A percentile compares a stretch with the other conserved stretches of the same genome.
Evolutionary conservation across 2,888 invertebrate species (phyloP).

Genomic region (Trichopoda pennipes): DNA sequence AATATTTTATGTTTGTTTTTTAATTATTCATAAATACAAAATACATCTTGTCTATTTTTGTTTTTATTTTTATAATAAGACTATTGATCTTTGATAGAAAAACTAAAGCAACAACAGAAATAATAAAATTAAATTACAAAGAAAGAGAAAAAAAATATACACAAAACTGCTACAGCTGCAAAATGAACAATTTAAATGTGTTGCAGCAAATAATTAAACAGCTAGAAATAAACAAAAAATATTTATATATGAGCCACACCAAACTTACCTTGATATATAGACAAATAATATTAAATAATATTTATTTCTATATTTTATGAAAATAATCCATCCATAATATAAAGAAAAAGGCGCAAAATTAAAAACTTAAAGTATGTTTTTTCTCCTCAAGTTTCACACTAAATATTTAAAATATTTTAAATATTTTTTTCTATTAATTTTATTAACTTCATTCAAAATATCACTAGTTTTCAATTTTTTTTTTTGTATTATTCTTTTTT

Average conservation of each 20-base stretch:
- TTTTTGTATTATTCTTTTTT: conserved; percentile 34
- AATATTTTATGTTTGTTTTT: conserved; percentile 2
- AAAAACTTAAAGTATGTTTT: background rate
- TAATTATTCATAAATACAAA: background rate
- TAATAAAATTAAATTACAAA: background rate
- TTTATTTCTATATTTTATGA: conserved; percentile 8
- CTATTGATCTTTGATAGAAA: conserved; percentile 32
- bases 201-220: background rate
- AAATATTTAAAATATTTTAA: background rate
- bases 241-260: background rate
- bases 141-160: conserved; percentile 15
- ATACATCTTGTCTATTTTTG: background rate
- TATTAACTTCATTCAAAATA: background rate
- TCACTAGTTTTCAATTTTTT: conserved; percentile 15
- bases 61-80: background rate
- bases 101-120: conserved; percentile 4
- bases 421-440: background rate
- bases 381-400: no score
- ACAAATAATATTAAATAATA: conserved; percentile 16
- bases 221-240: background rate
- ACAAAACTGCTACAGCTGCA: conserved; percentile 1
- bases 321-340: conserved; percentile 46
- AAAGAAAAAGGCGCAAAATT: background rate
- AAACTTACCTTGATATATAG: conserved; percentile 39
- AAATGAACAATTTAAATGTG: background rate